Percentiles rank a stretch among this genome's conserved stretches.
Evolutionary conservation across 2,113 vertebrate species (phyloP).

Genomic region (Nycticryphes semicollaris): DNA sequence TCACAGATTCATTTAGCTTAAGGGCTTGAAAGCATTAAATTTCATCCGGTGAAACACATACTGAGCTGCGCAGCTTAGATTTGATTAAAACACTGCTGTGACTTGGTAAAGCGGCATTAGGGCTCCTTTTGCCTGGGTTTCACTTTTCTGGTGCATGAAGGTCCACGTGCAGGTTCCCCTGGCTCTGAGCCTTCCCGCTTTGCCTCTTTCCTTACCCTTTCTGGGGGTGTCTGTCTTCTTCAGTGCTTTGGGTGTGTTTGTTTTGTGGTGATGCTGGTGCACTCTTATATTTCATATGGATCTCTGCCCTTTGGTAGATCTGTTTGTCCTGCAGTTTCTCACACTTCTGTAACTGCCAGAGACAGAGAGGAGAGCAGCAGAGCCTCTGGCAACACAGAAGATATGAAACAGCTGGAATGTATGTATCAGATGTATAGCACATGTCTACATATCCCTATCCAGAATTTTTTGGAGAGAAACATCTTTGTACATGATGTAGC

Average conservation of each 20-base stretch:
- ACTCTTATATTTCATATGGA: accelerated
- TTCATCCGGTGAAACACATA: not conserved
- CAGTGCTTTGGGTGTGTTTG: not conserved
- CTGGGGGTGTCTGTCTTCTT: not conserved
- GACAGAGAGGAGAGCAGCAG: not conserved
- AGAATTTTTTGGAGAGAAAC: not conserved
- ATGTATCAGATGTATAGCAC: not conserved
- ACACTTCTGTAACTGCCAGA: not conserved
- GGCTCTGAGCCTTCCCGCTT: not conserved
- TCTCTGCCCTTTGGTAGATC: not conserved
- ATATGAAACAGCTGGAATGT: not conserved
- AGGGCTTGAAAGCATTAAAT: not conserved
- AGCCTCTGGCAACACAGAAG: not conserved
- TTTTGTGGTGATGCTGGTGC: not conserved
- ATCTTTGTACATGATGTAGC: not conserved
- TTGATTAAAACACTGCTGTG: not conserved
- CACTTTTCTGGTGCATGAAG: not conserved
- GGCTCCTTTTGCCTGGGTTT: not conserved
- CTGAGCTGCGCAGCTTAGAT: not conserved
- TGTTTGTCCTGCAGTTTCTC: not conserved
- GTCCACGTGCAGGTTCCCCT: not conserved
- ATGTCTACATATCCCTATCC: not conserved
- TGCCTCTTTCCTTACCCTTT: not conserved
- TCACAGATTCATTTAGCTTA: not conserved
- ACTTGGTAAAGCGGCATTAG: not conserved